phyloP scores from a whole-genome alignment of 1,140 invertebrate species.

The Drosophila navojoa region DNA sequence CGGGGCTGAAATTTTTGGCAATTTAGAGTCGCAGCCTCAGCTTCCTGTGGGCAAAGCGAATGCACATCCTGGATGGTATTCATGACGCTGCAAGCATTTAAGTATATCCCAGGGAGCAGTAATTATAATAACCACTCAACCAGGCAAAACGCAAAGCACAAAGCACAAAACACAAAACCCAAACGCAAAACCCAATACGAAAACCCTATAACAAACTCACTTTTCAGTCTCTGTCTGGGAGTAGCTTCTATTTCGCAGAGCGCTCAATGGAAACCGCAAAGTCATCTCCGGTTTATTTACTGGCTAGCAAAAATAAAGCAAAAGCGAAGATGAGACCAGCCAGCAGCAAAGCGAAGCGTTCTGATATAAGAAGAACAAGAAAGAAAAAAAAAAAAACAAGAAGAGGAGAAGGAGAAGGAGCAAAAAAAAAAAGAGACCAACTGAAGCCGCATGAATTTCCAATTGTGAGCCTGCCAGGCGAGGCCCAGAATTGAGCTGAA shows the following conservation, averaged over 20 bases:
- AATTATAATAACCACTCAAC: constrained; percentile 72
- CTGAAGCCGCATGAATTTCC: constrained; percentile 78
- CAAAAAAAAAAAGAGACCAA: constrained; percentile 43
- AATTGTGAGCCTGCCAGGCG: constrained; percentile 49
- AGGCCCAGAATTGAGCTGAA: constrained; percentile 12
- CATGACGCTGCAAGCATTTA: constrained; percentile 69
- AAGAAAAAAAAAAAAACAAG: constrained; percentile 18
- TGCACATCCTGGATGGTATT: constrained; percentile 64
- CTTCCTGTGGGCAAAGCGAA: constrained; percentile 42
- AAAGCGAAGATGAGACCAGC: constrained; percentile 59
- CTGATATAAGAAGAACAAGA: constrained; percentile 22
- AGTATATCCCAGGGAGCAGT: constrained; percentile 66
- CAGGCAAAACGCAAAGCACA: constrained; percentile 14
- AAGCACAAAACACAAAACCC: not conserved
- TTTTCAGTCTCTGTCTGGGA: constrained; percentile 33
- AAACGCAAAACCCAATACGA: constrained; percentile 8
- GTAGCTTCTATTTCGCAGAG: constrained; percentile 63
- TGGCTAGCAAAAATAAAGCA: constrained; percentile 69
- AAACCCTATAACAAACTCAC: constrained; percentile 27
- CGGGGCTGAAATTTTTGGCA: constrained; percentile 30
- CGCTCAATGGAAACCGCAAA: constrained; percentile 76
- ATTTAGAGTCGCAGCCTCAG: constrained; percentile 37
- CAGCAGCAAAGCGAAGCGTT: constrained; percentile 8
- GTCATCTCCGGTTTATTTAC: constrained; percentile 83
- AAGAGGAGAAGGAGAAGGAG: not conserved